Evolutionary conservation across 2,797 vertebrate genomes (phyloP), one percentile per base, ranked within the genome.

Genomic region (Oceanodroma leucorhoa): DNA sequence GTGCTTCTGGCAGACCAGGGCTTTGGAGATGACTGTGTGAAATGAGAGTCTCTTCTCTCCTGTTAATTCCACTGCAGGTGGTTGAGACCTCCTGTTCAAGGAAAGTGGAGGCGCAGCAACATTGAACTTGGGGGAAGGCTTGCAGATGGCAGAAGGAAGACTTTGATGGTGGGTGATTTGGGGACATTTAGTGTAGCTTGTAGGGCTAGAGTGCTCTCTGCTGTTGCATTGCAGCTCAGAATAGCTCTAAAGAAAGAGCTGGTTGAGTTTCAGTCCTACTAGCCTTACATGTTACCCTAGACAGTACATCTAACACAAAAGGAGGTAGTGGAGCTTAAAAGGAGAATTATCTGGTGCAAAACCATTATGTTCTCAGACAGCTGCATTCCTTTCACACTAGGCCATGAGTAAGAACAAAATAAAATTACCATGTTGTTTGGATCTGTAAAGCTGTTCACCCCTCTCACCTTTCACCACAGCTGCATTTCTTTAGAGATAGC

Each of bases 171-270:
- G 61, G 61, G 34, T 50, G 41, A 38, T 64, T 0, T 83, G 41
- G 62, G 71, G 54, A 53, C 43, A 2, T 26, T 40, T 60, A 43
- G 18, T 23, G 22, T 38, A 14, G 79, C 58, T 32, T 79, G 50
- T 45, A 79, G 71, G 79, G 50, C 62, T 89, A 53, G 70, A 91
- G 79, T 87, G 83, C 62, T 90, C 92, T 88, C 92, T 92, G 51
- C 91, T 83, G 69, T 78, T 92, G 48, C 19, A 5, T 1, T 83
- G 46, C n/a, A 50, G 32, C 40, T 93, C 72, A 58, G 34, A 83
- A 66, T 32, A 73, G 30, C 30, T 70, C 5, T 58, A 24, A 87
- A 60, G 26, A 64, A 41, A 14, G 29, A 64, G 16, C 27, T 83
- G n/a, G 10, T 83, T 61, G 62, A 45, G 36, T 75, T 70, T 81